Conservation (phyloP, 2,888 invertebrate species). For the Torymus texanus region DNA sequence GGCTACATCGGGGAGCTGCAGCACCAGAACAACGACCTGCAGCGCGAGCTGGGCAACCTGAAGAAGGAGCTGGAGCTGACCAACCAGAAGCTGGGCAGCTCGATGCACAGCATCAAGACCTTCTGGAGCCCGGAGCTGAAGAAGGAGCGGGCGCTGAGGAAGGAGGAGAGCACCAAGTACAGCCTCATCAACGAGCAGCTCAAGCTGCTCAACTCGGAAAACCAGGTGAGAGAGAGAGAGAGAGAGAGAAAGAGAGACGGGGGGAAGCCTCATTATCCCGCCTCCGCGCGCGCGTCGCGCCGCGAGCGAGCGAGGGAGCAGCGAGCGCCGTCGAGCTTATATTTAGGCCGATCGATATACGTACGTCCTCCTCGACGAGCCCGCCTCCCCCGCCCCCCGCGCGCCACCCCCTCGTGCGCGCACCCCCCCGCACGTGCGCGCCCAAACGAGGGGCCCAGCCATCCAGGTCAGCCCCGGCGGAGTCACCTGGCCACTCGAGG, state of each 20-base stretch:
- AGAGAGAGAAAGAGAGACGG: no score
- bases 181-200: slow-evolving; percentile 97
- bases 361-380: slow-evolving; percentile 54
- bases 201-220: slow-evolving; percentile 95
- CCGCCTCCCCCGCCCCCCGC: background rate
- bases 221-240: slow-evolving; percentile 84
- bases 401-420: background rate
- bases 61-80: slow-evolving; percentile 96
- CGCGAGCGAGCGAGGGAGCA: slow-evolving; percentile 7
- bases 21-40: slow-evolving; percentile 95
- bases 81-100: slow-evolving; percentile 97
- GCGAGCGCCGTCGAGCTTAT: slow-evolving; percentile 60
- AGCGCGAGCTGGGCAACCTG: slow-evolving; percentile 91
- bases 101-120: slow-evolving; percentile 99
- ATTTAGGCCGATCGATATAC: slow-evolving; percentile 74
- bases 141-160: slow-evolving; percentile 96
- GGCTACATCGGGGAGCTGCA: slow-evolving; percentile 91
- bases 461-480: no score
- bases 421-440: background rate
- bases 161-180: slow-evolving; percentile 98
- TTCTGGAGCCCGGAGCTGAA: slow-evolving; percentile 99
- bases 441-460: background rate
- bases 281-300: slow-evolving; percentile 36
- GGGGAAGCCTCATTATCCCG: background rate
- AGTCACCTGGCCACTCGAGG: no score